phyloP scores from a whole-genome alignment of 1,140 invertebrate genomes.

The Solenopsis invicta region DNA sequence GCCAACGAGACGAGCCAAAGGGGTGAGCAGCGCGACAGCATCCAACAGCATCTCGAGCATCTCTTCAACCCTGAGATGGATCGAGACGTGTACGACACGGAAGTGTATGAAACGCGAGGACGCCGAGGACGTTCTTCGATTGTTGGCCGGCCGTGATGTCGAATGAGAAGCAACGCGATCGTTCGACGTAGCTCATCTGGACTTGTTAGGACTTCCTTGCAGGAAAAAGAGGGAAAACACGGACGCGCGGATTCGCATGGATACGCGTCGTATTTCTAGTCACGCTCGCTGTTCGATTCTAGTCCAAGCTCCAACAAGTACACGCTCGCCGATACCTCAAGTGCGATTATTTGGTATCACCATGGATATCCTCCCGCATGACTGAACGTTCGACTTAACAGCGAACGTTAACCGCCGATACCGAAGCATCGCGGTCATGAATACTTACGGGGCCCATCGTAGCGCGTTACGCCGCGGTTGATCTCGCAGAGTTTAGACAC shows the following conservation, averaged over 20 bases:
- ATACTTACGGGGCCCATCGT: background rate
- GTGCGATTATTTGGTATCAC: background rate
- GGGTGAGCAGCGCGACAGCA: no score
- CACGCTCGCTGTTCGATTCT: slow-evolving; percentile 7
- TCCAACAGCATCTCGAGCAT: no score
- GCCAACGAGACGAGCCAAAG: background rate
- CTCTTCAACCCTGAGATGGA: background rate
- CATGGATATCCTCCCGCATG: background rate
- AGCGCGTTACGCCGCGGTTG: no score
- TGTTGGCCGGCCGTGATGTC: background rate
- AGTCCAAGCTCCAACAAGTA: background rate
- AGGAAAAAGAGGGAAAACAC: background rate
- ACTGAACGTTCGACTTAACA: background rate
- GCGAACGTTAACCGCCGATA: background rate
- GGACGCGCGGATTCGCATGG: background rate
- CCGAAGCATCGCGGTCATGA: background rate
- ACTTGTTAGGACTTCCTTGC: no score
- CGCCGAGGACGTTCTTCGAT: background rate
- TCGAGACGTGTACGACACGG: background rate
- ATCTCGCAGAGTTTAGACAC: background rate
- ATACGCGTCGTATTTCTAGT: no score
- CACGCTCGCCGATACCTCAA: background rate
- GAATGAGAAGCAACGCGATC: background rate
- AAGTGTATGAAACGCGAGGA: background rate
- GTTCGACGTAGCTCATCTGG: background rate